phyloP scores from a whole-genome alignment of 2,113 vertebrate species.

The Aleadryas rufinucha region DNA sequence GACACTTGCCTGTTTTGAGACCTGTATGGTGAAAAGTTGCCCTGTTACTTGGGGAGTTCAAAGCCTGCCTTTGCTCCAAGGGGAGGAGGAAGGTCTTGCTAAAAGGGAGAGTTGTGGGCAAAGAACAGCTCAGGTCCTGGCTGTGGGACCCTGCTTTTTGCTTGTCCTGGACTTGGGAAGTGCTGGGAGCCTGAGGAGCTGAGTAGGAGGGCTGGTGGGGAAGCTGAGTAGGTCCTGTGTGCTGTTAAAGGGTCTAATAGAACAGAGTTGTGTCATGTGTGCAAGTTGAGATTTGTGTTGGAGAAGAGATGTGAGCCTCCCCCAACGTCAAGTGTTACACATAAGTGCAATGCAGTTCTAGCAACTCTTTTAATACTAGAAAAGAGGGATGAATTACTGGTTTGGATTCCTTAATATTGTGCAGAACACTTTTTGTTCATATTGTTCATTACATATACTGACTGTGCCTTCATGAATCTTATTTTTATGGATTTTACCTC shows the following conservation, averaged over 20 bases:
- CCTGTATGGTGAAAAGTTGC: no score
- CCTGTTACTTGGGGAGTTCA: background rate
- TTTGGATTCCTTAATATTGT: background rate
- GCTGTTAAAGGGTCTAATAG: background rate
- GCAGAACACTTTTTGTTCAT: background rate
- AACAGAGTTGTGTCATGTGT: rapidly evolving
- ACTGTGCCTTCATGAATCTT: background rate
- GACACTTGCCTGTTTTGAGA: background rate
- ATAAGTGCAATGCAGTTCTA: rapidly evolving
- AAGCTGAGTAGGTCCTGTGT: background rate
- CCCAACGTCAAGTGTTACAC: background rate
- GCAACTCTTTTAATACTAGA: background rate
- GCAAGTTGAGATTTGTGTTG: background rate
- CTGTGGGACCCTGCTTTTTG: background rate
- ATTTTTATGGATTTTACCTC: background rate
- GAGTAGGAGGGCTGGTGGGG: background rate
- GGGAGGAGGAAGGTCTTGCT: background rate
- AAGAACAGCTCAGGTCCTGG: background rate
- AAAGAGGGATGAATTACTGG: background rate
- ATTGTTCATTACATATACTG: background rate
- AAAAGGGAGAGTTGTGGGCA: background rate
- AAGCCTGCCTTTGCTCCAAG: background rate
- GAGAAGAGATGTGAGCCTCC: background rate
- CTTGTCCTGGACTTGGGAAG: background rate
- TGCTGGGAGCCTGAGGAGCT: background rate